Conservation (phyloP, 2,888 invertebrate species). For the Callosobruchus maculatus region DNA sequence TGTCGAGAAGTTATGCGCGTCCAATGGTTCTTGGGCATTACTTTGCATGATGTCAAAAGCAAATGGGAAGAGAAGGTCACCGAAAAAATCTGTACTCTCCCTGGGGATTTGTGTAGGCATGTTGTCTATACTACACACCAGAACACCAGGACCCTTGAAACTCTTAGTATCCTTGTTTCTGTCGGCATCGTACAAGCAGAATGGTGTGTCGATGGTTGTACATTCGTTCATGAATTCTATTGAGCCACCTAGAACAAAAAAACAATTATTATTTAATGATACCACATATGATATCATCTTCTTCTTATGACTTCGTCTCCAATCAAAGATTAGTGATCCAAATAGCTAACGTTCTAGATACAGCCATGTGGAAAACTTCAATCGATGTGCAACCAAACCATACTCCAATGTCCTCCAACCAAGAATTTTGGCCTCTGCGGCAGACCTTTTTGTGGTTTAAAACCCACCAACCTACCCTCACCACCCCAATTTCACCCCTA, state of each 20-base stretch:
- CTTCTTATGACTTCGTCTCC: too few species aligned
- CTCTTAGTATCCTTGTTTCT: slow-evolving; percentile 95
- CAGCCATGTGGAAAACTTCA: too few species aligned
- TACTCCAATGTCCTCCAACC: too few species aligned
- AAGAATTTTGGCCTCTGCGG: too few species aligned
- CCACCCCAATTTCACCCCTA: too few species aligned
- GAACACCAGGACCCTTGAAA: slow-evolving; percentile 93
- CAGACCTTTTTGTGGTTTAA: too few species aligned
- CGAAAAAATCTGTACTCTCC: slow-evolving; percentile 97
- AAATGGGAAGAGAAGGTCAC: slow-evolving; percentile 86
- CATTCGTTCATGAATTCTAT: slow-evolving; percentile 99
- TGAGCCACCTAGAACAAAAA: slow-evolving; percentile 31
- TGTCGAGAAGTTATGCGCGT: slow-evolving; percentile 71
- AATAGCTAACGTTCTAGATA: too few species aligned
- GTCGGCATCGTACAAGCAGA: slow-evolving; percentile 98
- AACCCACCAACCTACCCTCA: too few species aligned
- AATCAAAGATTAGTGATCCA: too few species aligned
- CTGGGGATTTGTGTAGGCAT: slow-evolving; percentile 99
- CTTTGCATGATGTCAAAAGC: slow-evolving; percentile 80
- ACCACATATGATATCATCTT: too few species aligned
- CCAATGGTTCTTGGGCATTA: slow-evolving; percentile 74
- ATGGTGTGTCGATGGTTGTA: slow-evolving; percentile 98
- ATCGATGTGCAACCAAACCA: too few species aligned
- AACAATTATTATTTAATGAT: too few species aligned
- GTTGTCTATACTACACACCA: slow-evolving; percentile 99